A percentile compares a stretch with the other conserved stretches of the same genome.
Evolutionary conservation across 2,113 vertebrate genomes (phyloP).

Genomic region (Planiliza haematocheilus): DNA sequence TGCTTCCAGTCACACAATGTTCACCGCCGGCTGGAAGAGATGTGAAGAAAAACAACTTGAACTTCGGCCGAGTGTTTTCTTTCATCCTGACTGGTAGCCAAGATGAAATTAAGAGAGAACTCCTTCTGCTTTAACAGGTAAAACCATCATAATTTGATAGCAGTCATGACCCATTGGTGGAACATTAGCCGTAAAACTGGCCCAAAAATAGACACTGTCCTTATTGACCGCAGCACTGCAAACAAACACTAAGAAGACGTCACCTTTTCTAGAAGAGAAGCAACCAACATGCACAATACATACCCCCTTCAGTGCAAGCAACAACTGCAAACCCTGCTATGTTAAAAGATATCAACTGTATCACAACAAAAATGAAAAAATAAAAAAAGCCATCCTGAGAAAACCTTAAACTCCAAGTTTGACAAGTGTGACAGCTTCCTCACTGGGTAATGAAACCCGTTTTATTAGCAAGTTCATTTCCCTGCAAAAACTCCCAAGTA

Average conservation of each 20-base stretch:
- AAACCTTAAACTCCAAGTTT: conserved; percentile 33
- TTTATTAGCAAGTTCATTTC: conserved; percentile 38
- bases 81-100: conserved; percentile 31
- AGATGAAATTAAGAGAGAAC: conserved; percentile 24
- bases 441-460: conserved; percentile 23
- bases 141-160: conserved; percentile 1
- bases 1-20: conserved; percentile 34
- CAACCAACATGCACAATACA: too few relatives aligned
- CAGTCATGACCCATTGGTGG: conserved; percentile 9
- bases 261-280: background rate
- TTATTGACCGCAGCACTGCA: background rate
- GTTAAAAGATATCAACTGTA: conserved; percentile 2
- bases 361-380: background rate
- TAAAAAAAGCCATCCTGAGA: background rate
- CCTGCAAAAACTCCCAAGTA: background rate
- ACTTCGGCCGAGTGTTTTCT: conserved; percentile 17
- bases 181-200: background rate
- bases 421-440: conserved; percentile 48
- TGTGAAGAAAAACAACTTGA: conserved; percentile 30
- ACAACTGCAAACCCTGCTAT: background rate
- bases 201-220: background rate
- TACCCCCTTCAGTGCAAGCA: too few relatives aligned
- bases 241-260: background rate
- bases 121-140: conserved; percentile 14
- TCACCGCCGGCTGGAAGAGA: conserved; percentile 22